phyloP scores from a whole-genome alignment of 1,140 invertebrate genomes.

The Caenorhabditis briggsae region DNA sequence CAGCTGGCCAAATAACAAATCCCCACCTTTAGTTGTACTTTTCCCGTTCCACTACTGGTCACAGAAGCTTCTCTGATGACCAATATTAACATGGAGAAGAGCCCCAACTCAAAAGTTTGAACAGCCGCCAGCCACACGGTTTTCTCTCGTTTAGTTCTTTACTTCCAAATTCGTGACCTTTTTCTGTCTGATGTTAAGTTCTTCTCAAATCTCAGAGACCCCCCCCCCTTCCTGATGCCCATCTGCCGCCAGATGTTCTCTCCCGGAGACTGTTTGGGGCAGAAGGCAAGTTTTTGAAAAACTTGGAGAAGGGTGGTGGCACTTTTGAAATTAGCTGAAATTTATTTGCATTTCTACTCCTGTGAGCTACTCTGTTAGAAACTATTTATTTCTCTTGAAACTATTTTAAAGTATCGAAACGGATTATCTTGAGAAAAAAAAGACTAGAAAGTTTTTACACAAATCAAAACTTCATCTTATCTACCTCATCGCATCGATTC shows the following conservation, averaged over 20 bases:
- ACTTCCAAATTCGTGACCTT: constrained; percentile 14
- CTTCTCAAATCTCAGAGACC: neutral
- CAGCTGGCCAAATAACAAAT: constrained; percentile 22
- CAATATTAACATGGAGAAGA: neutral
- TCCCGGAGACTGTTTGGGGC: neutral
- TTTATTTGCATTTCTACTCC: too few species aligned
- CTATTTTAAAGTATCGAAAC: too few species aligned
- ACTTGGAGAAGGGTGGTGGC: too few species aligned
- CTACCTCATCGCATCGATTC: too few species aligned
- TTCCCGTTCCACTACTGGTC: neutral
- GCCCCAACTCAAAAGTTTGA: constrained; percentile 11
- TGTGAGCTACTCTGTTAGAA: too few species aligned
- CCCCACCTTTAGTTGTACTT: neutral
- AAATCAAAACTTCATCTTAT: too few species aligned
- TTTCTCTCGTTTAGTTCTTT: neutral
- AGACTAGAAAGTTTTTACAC: too few species aligned
- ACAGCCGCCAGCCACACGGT: constrained; percentile 39
- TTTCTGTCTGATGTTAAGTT: neutral
- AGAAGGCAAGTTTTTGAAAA: too few species aligned
- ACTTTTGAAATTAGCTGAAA: too few species aligned
- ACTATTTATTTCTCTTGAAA: too few species aligned
- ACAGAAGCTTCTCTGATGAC: constrained; percentile 15
- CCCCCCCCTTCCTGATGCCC: constrained; percentile 1
- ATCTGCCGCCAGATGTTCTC: constrained; percentile 35
- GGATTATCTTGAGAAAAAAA: too few species aligned